A percentile compares a stretch with the other conserved stretches of the same genome.
Evolutionary conservation across 2,888 invertebrate genomes (phyloP).

Genomic region (Hylaea fasciaria): DNA sequence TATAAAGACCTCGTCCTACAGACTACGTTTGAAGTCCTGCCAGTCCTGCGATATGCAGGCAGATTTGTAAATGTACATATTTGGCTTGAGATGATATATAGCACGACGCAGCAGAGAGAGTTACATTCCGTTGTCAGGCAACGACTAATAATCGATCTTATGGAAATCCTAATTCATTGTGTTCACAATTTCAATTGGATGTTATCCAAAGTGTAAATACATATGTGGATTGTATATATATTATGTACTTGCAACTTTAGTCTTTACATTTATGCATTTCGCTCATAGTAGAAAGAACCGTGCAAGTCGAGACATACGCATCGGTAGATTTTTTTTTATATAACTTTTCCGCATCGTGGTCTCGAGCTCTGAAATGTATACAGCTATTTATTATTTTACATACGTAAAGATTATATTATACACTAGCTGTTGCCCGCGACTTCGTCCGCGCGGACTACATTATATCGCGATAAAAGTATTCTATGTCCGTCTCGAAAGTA

Average conservation of each 20-base stretch:
- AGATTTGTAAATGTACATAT: too few species aligned
- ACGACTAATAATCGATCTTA: neutral
- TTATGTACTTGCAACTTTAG: conserved; percentile 34
- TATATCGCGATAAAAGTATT: too few species aligned
- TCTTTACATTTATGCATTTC: conserved; percentile 45
- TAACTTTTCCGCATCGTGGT: too few species aligned
- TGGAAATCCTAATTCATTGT: conserved; percentile 20
- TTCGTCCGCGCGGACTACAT: too few species aligned
- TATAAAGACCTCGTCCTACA: too few species aligned
- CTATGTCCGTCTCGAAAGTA: too few species aligned
- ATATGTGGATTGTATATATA: conserved; percentile 26
- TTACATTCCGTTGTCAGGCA: neutral
- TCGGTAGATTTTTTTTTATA: neutral
- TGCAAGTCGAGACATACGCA: conserved; percentile 27
- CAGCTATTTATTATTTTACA: too few species aligned
- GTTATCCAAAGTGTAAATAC: conserved; percentile 32
- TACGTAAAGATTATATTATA: too few species aligned
- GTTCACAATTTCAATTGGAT: conserved; percentile 42
- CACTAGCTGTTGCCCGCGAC: too few species aligned
- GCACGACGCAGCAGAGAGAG: too few species aligned
- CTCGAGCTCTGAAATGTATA: too few species aligned
- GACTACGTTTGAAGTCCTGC: conserved; percentile 16
- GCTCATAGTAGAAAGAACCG: conserved; percentile 16
- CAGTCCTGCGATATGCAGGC: neutral
- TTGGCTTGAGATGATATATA: too few species aligned